Evolutionary conservation across 2,888 invertebrate species (phyloP).

Genomic region (Ypsolopha sequella): DNA sequence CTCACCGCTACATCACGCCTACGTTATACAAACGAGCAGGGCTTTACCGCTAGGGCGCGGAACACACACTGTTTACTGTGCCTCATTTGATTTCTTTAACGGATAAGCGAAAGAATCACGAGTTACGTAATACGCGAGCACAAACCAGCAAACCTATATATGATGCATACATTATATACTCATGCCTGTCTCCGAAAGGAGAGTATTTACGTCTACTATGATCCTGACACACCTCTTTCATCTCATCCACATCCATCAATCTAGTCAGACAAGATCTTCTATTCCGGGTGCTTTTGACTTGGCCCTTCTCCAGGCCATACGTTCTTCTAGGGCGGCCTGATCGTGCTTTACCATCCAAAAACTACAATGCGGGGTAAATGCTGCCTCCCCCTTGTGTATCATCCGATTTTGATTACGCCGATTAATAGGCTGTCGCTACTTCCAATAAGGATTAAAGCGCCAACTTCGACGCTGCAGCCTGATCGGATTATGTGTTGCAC

Average conservation of each 20-base stretch:
- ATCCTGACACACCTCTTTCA: not conserved
- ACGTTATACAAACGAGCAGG: slow-evolving; percentile 6
- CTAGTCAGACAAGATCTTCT: too few species aligned
- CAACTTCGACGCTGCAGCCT: not conserved
- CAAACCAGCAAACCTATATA: not conserved
- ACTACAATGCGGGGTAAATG: too few species aligned
- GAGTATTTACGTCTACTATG: not conserved
- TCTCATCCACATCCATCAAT: too few species aligned
- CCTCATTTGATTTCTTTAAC: not conserved
- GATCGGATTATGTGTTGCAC: not conserved
- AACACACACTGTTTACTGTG: not conserved
- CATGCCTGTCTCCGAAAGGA: not conserved
- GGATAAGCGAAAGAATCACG: not conserved
- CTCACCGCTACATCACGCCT: slow-evolving; percentile 11
- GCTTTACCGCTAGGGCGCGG: slow-evolving; percentile 11
- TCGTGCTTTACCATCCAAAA: too few species aligned
- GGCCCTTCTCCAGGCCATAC: too few species aligned
- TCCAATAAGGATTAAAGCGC: not conserved
- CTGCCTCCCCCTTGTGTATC: not conserved
- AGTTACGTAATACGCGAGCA: not conserved
- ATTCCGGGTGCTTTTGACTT: too few species aligned
- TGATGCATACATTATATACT: not conserved
- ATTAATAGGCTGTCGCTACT: not conserved
- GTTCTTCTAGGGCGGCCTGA: too few species aligned
- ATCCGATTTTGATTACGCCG: not conserved